Percentiles rank a stretch among this genome's conserved stretches.
Conservation (phyloP, 1,140 invertebrate genomes). For the Choristoneura fumiferana region DNA sequence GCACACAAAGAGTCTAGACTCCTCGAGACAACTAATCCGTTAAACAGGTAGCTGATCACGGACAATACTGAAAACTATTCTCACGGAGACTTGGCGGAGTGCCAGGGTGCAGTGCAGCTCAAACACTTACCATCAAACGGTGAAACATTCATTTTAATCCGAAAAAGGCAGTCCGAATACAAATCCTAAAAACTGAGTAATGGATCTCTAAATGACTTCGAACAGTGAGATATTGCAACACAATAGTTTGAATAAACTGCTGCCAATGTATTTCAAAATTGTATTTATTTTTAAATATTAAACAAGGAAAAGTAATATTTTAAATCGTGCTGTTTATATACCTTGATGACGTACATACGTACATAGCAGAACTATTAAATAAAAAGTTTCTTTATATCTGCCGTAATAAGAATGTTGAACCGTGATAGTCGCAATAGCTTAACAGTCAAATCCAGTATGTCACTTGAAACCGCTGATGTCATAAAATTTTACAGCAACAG, state of each 20-base stretch:
- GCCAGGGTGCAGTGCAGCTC: constrained; percentile 33
- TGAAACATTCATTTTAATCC: constrained; percentile 26
- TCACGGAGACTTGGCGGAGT: constrained; percentile 25
- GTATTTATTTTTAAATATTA: no score
- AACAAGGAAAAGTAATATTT: no score
- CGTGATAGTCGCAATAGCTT: neutral
- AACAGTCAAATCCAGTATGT: neutral
- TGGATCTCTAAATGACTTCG: no score
- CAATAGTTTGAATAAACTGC: no score
- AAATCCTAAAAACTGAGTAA: no score
- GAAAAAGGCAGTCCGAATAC: no score
- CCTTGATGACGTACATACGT: no score
- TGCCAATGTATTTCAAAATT: no score
- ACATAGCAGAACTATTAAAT: no score
- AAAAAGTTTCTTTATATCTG: neutral
- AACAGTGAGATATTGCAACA: no score
- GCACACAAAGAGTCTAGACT: constrained; percentile 22
- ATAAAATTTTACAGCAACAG: neutral
- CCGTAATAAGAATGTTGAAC: neutral
- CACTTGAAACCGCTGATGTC: neutral
- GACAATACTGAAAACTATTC: constrained; percentile 3
- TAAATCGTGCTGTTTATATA: no score
- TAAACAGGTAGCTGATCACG: constrained; percentile 23
- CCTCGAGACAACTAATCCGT: constrained; percentile 24
- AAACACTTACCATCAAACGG: constrained; percentile 35